Conservation (phyloP, 2,797 vertebrate species). For the Neostethus bicornis region DNA sequence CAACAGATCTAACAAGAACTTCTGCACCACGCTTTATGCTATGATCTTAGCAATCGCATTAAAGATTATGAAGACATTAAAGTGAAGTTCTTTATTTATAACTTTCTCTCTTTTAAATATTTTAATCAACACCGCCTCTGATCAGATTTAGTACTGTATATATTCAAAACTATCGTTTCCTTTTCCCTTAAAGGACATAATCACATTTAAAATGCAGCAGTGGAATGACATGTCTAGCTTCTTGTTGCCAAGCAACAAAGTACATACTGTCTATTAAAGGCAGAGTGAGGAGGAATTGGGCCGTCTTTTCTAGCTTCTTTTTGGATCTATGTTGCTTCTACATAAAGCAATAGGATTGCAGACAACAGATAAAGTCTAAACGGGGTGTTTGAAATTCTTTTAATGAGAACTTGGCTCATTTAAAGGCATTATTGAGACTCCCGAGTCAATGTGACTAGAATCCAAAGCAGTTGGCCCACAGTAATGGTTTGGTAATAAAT, state of each 20-base stretch:
- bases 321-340: slow-evolving; percentile 43
- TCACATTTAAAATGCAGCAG: slow-evolving; percentile 58
- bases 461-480: slow-evolving; percentile 67
- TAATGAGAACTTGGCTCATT: slow-evolving; percentile 76
- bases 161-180: slow-evolving; percentile 44
- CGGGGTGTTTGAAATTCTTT: slow-evolving; percentile 66
- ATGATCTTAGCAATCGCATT: slow-evolving; percentile 28
- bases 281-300: slow-evolving; percentile 38
- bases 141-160: slow-evolving; percentile 30
- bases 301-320: slow-evolving; percentile 52
- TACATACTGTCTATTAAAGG: slow-evolving; percentile 57
- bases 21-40: slow-evolving; percentile 29
- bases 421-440: slow-evolving; percentile 70
- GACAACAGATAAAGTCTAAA: slow-evolving; percentile 64
- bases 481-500: slow-evolving; percentile 62
- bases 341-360: slow-evolving; percentile 58
- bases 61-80: slow-evolving; percentile 32
- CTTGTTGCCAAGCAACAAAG: slow-evolving; percentile 80
- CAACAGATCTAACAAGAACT: slow-evolving; percentile 25
- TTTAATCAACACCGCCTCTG: slow-evolving; percentile 32
- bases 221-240: slow-evolving; percentile 50
- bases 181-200: slow-evolving; percentile 55
- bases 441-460: slow-evolving; percentile 71
- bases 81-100: slow-evolving; percentile 17
- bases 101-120: slow-evolving; percentile 39